These are phyloP conservation scores for Pseudococcus viburni DNA, from an alignment of 2,888 invertebrate genomes.

Conservation along the genomic window DNA sequence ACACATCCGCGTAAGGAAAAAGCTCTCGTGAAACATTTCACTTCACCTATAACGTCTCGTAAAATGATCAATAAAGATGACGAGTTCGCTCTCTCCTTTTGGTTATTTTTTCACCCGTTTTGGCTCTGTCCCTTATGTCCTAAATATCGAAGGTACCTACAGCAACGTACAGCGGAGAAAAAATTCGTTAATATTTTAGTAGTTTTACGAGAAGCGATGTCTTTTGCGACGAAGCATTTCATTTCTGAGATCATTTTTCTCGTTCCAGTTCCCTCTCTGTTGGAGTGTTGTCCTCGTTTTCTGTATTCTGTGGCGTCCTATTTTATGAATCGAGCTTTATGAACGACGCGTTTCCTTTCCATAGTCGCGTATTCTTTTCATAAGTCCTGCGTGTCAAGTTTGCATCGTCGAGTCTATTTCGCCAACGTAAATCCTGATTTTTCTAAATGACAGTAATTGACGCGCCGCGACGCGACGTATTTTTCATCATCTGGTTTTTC, in stretches of 20 bases:
- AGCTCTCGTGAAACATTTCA: neutral
- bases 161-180: neutral
- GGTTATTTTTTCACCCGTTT: neutral
- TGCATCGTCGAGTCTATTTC: neutral
- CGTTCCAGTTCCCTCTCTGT: neutral
- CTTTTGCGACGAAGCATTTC: conserved; percentile 2
- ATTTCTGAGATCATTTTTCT: neutral
- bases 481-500: no score
- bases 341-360: neutral
- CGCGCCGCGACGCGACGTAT: neutral
- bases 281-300: neutral
- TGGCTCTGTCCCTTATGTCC: neutral
- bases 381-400: neutral
- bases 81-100: neutral
- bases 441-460: neutral
- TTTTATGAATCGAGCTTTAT: neutral
- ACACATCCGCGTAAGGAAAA: neutral
- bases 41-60: conserved; percentile 3
- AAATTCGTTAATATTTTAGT: neutral
- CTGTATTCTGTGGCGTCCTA: neutral
- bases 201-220: neutral
- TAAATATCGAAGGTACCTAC: neutral
- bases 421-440: neutral
- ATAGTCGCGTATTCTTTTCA: neutral
- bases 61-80: conserved; percentile 18